Conservation (phyloP, 2,888 invertebrate species). For the Sphaerophoria taeniata region DNA sequence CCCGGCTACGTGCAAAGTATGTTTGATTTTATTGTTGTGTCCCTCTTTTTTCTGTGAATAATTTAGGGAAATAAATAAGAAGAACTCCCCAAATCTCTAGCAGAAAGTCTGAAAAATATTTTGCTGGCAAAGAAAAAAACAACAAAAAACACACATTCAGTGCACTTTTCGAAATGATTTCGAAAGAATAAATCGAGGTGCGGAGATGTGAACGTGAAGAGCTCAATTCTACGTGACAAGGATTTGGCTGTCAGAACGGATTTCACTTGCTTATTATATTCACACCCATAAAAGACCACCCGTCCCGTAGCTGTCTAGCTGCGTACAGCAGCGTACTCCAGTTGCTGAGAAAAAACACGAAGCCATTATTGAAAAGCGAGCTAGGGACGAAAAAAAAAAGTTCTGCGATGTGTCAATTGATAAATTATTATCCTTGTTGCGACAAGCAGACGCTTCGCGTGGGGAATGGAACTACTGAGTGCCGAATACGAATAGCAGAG, state of each 20-base stretch:
- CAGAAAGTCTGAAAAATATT: slow-evolving; percentile 30
- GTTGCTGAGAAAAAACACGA: slow-evolving; percentile 32
- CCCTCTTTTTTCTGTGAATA: slow-evolving; percentile 48
- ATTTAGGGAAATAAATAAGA: slow-evolving; percentile 57
- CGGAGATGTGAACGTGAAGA: slow-evolving; percentile 22
- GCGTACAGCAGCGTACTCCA: not conserved
- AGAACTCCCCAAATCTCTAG: slow-evolving; percentile 12
- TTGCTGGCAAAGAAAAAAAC: not conserved
- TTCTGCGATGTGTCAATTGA: slow-evolving; percentile 71
- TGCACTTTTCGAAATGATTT: slow-evolving; percentile 34
- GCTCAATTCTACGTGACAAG: slow-evolving; percentile 66
- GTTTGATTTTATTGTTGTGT: slow-evolving; percentile 52
- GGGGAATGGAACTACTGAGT: not conserved
- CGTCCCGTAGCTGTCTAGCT: slow-evolving; percentile 31
- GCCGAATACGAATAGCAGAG: not conserved
- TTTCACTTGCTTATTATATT: slow-evolving; percentile 61
- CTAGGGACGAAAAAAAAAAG: slow-evolving; percentile 29
- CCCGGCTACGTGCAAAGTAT: slow-evolving; percentile 63
- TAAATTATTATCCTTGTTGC: slow-evolving; percentile 71
- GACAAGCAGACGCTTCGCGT: slow-evolving; percentile 44
- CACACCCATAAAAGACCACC: slow-evolving; percentile 66
- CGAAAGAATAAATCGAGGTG: not conserved
- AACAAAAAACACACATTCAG: slow-evolving; percentile 19
- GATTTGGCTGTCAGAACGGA: slow-evolving; percentile 72
- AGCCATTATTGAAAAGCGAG: not conserved